A percentile compares a stretch with the other conserved stretches of the same genome.
These are phyloP conservation scores for Caenorhabditis afra DNA, from an alignment of 2,888 invertebrate genomes.

Conservation along the genomic window DNA sequence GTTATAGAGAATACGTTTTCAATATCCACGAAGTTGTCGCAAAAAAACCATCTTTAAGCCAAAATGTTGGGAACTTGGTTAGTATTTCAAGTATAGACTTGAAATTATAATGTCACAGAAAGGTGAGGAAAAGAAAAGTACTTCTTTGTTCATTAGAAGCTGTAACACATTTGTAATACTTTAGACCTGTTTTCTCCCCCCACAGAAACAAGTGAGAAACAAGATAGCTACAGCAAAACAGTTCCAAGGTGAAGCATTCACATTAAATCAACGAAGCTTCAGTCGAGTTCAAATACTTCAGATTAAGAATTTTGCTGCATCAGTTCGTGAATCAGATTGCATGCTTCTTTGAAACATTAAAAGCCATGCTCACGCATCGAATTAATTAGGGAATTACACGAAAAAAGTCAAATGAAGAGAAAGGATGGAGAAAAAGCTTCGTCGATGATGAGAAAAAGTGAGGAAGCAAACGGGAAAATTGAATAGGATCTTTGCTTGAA, in stretches of 20 bases:
- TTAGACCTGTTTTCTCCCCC: slow-evolving; percentile 34
- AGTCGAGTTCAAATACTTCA: too few species aligned
- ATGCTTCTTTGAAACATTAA: slow-evolving; percentile 7
- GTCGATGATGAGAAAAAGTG: slow-evolving; percentile 8
- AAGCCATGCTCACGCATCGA: slow-evolving; percentile 24
- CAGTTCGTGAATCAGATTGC: slow-evolving; percentile 28
- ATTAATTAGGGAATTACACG: slow-evolving; percentile 55
- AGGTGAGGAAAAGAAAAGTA: background rate
- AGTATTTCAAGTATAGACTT: too few species aligned
- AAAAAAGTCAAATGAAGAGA: slow-evolving; percentile 47
- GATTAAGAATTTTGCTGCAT: slow-evolving; percentile 20
- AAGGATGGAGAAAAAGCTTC: slow-evolving; percentile 35
- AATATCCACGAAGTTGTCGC: too few species aligned
- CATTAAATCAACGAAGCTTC: background rate
- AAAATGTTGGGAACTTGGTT: too few species aligned
- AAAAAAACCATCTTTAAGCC: too few species aligned
- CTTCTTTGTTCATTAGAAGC: slow-evolving; percentile 39
- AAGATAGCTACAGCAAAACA: slow-evolving; percentile 7
- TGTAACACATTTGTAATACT: slow-evolving; percentile 55
- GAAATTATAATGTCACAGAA: background rate
- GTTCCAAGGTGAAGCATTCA: too few species aligned
- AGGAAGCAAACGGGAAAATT: slow-evolving; percentile 3
- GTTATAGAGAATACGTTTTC: too few species aligned
- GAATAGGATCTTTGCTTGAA: slow-evolving; percentile 45
- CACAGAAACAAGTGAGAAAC: slow-evolving; percentile 32